Conservation (phyloP, 1,140 invertebrate species). For the Kradibia gibbosae region DNA sequence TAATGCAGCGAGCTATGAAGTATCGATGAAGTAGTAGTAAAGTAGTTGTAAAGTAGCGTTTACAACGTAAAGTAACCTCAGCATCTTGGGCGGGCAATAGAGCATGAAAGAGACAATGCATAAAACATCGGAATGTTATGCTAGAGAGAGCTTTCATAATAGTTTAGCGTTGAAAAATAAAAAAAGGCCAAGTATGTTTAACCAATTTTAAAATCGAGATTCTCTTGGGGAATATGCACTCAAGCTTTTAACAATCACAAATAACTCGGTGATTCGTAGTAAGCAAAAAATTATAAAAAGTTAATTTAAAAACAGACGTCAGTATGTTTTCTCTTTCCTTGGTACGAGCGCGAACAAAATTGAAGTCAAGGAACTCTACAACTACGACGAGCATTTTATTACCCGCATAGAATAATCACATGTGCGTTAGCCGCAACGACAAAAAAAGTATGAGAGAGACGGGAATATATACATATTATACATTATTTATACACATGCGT, state of each 20-base stretch:
- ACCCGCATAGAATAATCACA: conserved; percentile 40
- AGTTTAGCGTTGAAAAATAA: conserved; percentile 9
- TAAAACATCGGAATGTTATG: neutral
- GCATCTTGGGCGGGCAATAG: neutral
- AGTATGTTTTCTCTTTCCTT: conserved; percentile 19
- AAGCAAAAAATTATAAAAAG: conserved; percentile 40
- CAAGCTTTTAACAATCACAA: conserved; percentile 37
- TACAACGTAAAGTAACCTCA: neutral
- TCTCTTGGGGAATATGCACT: neutral
- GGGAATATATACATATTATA: too few species aligned
- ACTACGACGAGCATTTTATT: conserved; percentile 33
- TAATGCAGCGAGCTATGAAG: too few species aligned
- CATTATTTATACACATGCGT: too few species aligned
- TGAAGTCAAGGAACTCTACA: conserved; percentile 37
- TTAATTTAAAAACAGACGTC: conserved; percentile 40
- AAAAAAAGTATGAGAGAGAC: neutral
- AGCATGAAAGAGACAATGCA: neutral
- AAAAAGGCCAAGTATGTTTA: conserved; percentile 16
- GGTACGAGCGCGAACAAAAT: conserved; percentile 17
- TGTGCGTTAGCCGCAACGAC: conserved; percentile 7
- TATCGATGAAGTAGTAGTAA: too few species aligned
- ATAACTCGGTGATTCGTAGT: conserved; percentile 20
- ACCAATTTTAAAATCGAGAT: conserved; percentile 26
- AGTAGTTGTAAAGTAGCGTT: neutral
- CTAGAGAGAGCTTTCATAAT: neutral